phyloP scores from a whole-genome alignment of 2,113 vertebrate species.

The Nettapus auritus region DNA sequence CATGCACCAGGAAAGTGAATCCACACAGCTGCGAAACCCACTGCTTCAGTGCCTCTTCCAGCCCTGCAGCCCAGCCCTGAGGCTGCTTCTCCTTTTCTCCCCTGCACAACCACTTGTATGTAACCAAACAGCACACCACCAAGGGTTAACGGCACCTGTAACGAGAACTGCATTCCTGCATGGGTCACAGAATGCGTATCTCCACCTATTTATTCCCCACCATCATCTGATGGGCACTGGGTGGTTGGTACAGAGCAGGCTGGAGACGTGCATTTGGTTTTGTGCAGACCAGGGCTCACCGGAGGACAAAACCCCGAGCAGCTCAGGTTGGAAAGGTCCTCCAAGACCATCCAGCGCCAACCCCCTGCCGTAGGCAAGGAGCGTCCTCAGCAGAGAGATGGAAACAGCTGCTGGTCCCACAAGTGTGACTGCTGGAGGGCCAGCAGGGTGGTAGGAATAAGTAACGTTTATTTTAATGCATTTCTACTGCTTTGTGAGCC shows the following conservation, averaged over 20 bases:
- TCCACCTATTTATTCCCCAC: rapidly evolving
- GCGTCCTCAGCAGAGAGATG: background rate
- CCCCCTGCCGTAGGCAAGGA: too few relatives aligned
- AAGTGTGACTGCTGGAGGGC: background rate
- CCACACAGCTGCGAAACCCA: background rate
- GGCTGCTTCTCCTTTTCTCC: rapidly evolving
- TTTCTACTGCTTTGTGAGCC: background rate
- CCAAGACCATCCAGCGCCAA: too few relatives aligned
- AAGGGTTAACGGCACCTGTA: background rate
- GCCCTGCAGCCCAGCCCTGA: rapidly evolving
- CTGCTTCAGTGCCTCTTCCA: background rate
- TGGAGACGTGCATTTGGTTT: rapidly evolving
- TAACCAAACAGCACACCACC: background rate
- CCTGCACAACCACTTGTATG: background rate
- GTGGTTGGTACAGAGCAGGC: background rate
- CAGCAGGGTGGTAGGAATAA: background rate
- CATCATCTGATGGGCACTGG: background rate
- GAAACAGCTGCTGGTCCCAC: rapidly evolving
- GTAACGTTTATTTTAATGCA: background rate
- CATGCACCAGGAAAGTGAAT: background rate
- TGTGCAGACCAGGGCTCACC: rapidly evolving
- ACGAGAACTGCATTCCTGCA: background rate
- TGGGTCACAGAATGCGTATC: background rate
- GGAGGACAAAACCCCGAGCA: background rate
- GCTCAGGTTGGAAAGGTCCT: too few relatives aligned